A percentile compares a stretch with the other conserved stretches of the same genome.
phyloP scores from a whole-genome alignment of 2,797 vertebrate species.

The Pogoniulus pusillus region DNA sequence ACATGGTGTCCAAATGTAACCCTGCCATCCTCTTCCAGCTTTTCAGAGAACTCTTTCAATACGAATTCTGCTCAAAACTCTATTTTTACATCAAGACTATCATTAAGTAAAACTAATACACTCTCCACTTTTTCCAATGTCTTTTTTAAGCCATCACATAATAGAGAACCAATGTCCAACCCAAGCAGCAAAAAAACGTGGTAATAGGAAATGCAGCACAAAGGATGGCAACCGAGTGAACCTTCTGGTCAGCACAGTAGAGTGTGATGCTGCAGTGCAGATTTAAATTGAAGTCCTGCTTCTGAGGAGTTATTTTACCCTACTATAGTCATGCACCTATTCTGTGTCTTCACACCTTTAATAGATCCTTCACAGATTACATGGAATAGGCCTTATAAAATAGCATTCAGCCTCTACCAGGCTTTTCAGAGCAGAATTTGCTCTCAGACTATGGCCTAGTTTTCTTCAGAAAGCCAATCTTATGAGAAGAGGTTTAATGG shows the following conservation, averaged over 20 bases:
- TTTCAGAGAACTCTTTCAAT: not conserved
- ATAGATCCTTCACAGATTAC: not conserved
- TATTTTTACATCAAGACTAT: not conserved
- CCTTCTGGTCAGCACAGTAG: not conserved
- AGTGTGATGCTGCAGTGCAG: not conserved
- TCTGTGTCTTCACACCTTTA: not conserved
- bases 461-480: slow-evolving; percentile 63
- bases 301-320: not conserved
- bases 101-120: not conserved
- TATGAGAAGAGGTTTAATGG: slow-evolving; percentile 53
- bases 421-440: slow-evolving; percentile 35
- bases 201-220: not conserved
- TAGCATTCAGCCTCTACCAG: not conserved
- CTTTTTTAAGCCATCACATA: not conserved
- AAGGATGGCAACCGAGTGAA: not conserved
- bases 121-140: not conserved
- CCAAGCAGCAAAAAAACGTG: not conserved
- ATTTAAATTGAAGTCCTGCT: not conserved
- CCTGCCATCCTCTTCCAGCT: not conserved
- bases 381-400: slow-evolving; percentile 3
- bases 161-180: not conserved
- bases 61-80: not conserved
- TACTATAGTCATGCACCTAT: not conserved
- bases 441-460: slow-evolving; percentile 67
- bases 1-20: not conserved